Evolutionary conservation across 2,797 vertebrate genomes (phyloP), one percentile per base, ranked within the genome.

Genomic region (Gorsachius magnificus): DNA sequence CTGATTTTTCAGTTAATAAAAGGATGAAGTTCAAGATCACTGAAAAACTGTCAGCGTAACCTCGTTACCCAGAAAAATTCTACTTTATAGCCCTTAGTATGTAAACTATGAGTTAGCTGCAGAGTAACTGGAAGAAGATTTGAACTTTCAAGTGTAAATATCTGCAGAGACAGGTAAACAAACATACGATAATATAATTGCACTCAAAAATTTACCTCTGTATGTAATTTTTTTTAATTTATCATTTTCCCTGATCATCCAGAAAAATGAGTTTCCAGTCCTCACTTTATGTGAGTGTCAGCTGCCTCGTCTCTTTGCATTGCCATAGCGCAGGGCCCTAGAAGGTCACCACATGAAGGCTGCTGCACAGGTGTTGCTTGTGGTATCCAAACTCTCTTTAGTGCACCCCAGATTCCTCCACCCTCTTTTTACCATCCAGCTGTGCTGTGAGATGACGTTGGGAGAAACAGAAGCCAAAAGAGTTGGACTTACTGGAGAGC

Each of bases 1-100:
- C 70, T 90, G 66, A 68, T 93, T 89, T 77, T 90, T 80, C 43
- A 51, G 53, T 78, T 89, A 80, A 87, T 89, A 50, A 94, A 95
- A 95, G 45, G n/a, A 16, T 8, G 11, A 41, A 58, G 11, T 21
- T 82, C 46, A 74, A 82, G 41, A 89, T 46, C 3, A 56, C 18
- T 36, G 13, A 45, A 89, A 83, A 64, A 4, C 10, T 53, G 20
- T 15, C 9, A 61, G 25, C 31, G 71, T 86, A 92, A 78, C 17
- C 29, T 87, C 72, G 57, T 83, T 45, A 80, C 15, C 8, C 41
- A 16, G 58, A 85, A 95, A 94, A 91, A 50, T 31, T 65, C 14
- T 78, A 16, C 5, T 35, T 53, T 83, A 53, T 26, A 63, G 38
- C 11, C 13, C 21, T 87, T 68, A 56, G 17, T 43, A 25, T 3